Evolutionary conservation across 2,113 vertebrate genomes (phyloP).

Genomic region (Speoplatyrhinus poulsoni): DNA sequence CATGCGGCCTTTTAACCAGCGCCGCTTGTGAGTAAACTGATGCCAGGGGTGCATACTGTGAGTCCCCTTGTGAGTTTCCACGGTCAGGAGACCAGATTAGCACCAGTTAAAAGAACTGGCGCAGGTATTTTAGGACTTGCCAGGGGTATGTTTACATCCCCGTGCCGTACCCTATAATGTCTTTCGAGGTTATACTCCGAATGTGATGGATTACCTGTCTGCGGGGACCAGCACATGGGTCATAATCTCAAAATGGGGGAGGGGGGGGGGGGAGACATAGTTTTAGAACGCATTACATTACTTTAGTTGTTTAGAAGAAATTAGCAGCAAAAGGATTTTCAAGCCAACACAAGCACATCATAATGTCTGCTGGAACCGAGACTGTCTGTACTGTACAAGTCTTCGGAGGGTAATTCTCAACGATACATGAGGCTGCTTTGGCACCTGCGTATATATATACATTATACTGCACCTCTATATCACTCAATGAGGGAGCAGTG

Average conservation of each 20-base stretch:
- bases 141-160: constrained; percentile 57
- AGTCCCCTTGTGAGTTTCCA: constrained; percentile 57
- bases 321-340: not conserved
- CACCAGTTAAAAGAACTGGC: constrained; percentile 61
- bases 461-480: not conserved
- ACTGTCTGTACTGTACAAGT: not conserved
- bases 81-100: constrained; percentile 66
- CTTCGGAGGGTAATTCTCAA: not conserved
- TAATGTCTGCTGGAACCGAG: not conserved
- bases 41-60: constrained; percentile 40
- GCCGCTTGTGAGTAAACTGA: constrained; percentile 63
- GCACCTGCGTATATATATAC: not conserved
- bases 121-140: constrained; percentile 46
- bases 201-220: constrained; percentile 50
- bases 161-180: constrained; percentile 46
- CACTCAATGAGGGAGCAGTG: not conserved
- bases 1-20: constrained; percentile 30
- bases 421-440: not conserved
- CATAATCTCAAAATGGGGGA: constrained; percentile 22
- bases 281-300: constrained; percentile 15
- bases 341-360: not conserved
- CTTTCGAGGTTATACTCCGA: constrained; percentile 30
- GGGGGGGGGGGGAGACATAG: constrained; percentile 20
- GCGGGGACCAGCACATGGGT: constrained; percentile 27
- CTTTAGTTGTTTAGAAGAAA: constrained; percentile 19